These are phyloP conservation scores for Pseudomyrmex concolor DNA, from an alignment of 1,140 invertebrate genomes.

Conservation along the genomic window DNA sequence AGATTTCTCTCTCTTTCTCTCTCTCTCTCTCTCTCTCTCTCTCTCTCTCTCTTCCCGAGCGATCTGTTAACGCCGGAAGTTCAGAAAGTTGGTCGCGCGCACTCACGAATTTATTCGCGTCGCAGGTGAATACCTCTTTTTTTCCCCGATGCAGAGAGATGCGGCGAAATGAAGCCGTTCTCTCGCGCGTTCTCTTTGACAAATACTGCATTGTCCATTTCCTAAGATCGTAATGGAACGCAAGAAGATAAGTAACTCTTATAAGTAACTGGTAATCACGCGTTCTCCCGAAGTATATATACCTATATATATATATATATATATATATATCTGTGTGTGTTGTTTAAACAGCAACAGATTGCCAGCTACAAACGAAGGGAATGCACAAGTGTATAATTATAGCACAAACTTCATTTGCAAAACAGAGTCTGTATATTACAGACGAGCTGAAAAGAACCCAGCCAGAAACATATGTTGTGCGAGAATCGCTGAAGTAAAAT, in stretches of 20 bases:
- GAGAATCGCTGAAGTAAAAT: not conserved
- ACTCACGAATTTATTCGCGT: slow-evolving; percentile 73
- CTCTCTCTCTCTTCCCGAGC: not conserved
- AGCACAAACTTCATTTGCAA: not conserved
- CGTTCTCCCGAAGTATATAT: slow-evolving; percentile 3
- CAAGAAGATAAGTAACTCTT: not conserved
- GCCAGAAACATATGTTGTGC: not conserved
- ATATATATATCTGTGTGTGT: no score
- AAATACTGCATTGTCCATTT: slow-evolving; percentile 15
- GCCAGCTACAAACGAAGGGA: not conserved
- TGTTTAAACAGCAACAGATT: slow-evolving; percentile 7
- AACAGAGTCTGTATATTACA: not conserved
- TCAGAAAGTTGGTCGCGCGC: slow-evolving; percentile 54
- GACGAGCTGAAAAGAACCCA: not conserved
- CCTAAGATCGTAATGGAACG: slow-evolving; percentile 39
- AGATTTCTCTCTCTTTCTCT: not conserved
- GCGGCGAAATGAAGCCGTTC: not conserved
- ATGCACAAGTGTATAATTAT: slow-evolving; percentile 24
- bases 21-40: no score
- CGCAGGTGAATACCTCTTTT: slow-evolving; percentile 28
- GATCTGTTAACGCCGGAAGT: slow-evolving; percentile 39
- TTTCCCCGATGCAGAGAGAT: not conserved
- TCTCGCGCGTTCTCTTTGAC: slow-evolving; percentile 31
- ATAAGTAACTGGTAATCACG: slow-evolving; percentile 4
- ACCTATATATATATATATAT: no score